These are phyloP conservation scores for Drosophila antonietae DNA, from an alignment of 2,888 invertebrate species.

Conservation along the genomic window DNA sequence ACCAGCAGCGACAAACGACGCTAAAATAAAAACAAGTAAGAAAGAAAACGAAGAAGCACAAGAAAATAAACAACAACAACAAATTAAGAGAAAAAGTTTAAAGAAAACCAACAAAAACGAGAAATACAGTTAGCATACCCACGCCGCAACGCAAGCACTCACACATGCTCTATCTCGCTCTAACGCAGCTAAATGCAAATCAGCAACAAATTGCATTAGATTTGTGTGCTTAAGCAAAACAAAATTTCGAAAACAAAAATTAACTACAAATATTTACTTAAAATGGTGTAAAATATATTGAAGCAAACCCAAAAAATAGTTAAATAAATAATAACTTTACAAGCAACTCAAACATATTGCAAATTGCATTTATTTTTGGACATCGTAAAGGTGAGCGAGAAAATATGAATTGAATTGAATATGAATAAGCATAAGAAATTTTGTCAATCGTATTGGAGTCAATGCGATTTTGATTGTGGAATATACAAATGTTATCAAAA, in stretches of 20 bases:
- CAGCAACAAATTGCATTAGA: conserved; percentile 47
- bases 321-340: not conserved
- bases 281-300: conserved; percentile 13
- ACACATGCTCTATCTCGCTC: conserved; percentile 8
- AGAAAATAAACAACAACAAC: conserved; percentile 7
- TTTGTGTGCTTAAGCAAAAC: conserved; percentile 32
- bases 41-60: conserved; percentile 1
- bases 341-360: conserved; percentile 3
- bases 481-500: no score
- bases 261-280: not conserved
- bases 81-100: not conserved
- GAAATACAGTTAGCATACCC: conserved; percentile 6
- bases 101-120: conserved; percentile 2
- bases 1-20: conserved; percentile 29
- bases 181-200: conserved; percentile 44
- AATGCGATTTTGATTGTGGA: no score
- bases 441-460: not conserved
- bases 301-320: not conserved
- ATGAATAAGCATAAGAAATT: not conserved
- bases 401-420: not conserved
- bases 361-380: conserved; percentile 30
- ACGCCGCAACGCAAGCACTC: conserved; percentile 3
- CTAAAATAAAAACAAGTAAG: conserved; percentile 19
- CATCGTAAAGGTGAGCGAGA: conserved; percentile 21
- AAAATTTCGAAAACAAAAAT: not conserved